phyloP scores from a whole-genome alignment of 2,113 vertebrate species.

The Sphyrna mokarran region DNA sequence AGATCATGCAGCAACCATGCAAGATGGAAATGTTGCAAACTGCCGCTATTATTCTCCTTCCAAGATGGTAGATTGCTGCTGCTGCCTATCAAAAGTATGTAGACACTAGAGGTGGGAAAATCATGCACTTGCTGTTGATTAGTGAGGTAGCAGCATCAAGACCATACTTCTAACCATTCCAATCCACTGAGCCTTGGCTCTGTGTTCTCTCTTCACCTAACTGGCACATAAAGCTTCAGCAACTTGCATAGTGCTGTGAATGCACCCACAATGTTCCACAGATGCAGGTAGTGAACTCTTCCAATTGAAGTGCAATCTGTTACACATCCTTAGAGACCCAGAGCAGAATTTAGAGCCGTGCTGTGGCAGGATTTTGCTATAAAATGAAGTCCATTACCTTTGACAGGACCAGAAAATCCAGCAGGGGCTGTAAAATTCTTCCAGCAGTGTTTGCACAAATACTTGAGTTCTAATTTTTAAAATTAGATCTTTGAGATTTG shows the following conservation, averaged over 20 bases:
- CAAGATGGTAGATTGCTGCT: background rate
- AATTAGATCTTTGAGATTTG: background rate
- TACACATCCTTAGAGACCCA: background rate
- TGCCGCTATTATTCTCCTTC: background rate
- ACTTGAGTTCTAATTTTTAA: background rate
- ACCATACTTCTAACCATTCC: background rate
- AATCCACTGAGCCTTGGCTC: background rate
- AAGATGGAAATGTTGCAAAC: background rate
- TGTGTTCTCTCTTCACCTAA: background rate
- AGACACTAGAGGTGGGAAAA: background rate
- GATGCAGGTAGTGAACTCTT: background rate
- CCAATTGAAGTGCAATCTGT: background rate
- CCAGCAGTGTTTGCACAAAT: background rate
- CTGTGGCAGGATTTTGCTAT: too few relatives aligned
- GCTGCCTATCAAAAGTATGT: background rate
- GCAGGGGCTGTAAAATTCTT: too few relatives aligned
- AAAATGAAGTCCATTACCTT: too few relatives aligned
- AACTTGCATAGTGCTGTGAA: too few relatives aligned
- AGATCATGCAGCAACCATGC: background rate
- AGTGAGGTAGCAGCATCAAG: too few relatives aligned
- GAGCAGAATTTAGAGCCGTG: too few relatives aligned
- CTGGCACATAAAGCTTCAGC: too few relatives aligned
- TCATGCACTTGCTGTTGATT: background rate
- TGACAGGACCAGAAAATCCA: too few relatives aligned
- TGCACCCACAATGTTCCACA: too few relatives aligned